phyloP scores from a whole-genome alignment of 2,888 invertebrate genomes.

The Pseudococcus jackbeardsleyi region DNA sequence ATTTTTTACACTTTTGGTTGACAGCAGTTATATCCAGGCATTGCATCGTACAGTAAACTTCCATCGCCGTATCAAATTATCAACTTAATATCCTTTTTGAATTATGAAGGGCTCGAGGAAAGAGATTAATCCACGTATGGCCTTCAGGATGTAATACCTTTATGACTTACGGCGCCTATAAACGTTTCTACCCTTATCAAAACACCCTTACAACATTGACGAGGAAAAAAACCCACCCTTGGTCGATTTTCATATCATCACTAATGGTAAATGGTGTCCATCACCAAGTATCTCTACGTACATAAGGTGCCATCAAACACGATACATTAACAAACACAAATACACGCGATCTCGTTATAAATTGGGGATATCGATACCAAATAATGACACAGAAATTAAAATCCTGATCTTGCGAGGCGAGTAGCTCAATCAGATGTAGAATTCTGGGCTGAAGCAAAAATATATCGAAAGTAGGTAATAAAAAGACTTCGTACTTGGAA shows the following conservation, averaged over 20 bases:
- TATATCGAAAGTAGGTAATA: too few relatives aligned
- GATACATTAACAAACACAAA: constrained; percentile 20
- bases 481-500: too few relatives aligned
- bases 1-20: constrained; percentile 19
- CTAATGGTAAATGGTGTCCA: constrained; percentile 24
- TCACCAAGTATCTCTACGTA: not conserved
- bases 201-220: not conserved
- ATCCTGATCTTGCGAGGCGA: not conserved
- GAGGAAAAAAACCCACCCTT: not conserved
- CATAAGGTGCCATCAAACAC: not conserved
- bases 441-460: not conserved
- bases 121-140: constrained; percentile 38
- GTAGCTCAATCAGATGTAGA: not conserved
- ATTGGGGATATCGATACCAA: not conserved
- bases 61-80: constrained; percentile 24
- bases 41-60: not conserved
- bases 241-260: not conserved
- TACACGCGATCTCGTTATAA: not conserved
- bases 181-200: constrained; percentile 23
- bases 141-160: constrained; percentile 33
- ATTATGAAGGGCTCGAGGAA: constrained; percentile 8
- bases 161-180: constrained; percentile 41
- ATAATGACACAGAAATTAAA: constrained; percentile 20
- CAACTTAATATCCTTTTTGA: constrained; percentile 35
- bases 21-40: not conserved